A percentile compares a stretch with the other conserved stretches of the same genome.
These are phyloP conservation scores for Rhagoletis zephyria DNA, from an alignment of 1,140 invertebrate genomes.

Conservation along the genomic window DNA sequence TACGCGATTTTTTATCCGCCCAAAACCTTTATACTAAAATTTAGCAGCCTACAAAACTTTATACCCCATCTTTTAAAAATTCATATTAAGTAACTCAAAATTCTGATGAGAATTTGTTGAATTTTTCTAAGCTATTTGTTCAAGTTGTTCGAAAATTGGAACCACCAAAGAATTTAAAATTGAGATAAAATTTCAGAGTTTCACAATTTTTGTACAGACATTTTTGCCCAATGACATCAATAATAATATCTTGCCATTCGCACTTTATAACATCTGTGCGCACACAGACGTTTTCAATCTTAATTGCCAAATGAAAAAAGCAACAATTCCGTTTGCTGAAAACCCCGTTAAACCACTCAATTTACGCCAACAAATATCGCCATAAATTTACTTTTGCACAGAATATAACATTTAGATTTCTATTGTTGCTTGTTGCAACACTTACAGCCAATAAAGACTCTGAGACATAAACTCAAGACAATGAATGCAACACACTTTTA, in stretches of 20 bases:
- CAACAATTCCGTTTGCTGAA: neutral
- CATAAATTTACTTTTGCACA: neutral
- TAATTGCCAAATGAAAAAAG: too few relatives aligned
- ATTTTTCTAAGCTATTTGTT: too few relatives aligned
- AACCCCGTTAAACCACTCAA: neutral
- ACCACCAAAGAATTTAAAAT: too few relatives aligned
- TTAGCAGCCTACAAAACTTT: too few relatives aligned
- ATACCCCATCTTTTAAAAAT: too few relatives aligned
- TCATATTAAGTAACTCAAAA: too few relatives aligned
- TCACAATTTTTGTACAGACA: neutral
- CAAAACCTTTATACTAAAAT: too few relatives aligned
- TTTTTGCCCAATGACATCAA: neutral
- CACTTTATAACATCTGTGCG: neutral
- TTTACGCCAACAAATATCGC: neutral
- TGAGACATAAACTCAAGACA: neutral
- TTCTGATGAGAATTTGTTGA: too few relatives aligned
- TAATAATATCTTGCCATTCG: neutral
- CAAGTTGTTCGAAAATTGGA: too few relatives aligned
- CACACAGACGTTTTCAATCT: neutral
- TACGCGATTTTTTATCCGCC: too few relatives aligned
- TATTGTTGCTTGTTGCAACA: slow-evolving; percentile 16
- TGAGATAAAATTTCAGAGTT: too few relatives aligned
- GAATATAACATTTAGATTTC: neutral
- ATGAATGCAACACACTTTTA: slow-evolving; percentile 1
- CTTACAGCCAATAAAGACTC: neutral